Base-by-base conservation (phyloP, 2,888 invertebrate species). In the Furcula furcula region DNA sequence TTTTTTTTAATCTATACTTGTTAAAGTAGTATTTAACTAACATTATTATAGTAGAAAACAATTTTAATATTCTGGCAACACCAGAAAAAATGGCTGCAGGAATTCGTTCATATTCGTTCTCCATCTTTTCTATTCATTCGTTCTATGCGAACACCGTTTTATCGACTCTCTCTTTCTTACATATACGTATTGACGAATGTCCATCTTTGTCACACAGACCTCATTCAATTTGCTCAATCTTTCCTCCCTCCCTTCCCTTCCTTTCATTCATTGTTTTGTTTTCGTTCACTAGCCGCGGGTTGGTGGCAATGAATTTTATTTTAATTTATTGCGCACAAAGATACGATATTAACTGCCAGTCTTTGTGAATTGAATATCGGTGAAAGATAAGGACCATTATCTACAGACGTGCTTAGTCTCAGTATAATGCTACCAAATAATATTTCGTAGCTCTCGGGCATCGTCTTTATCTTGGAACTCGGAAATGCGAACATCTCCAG, bases 391-490 rank as follows among this genome's bases (percentile, higher is more conserved):
- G 28, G 50, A 46, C 41, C 23, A 28, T 45, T 53, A 46, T 45
- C 31, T 36, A 50, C 65, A 63, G 71, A 71, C 79, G 85, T 80
- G 73, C 90, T 90, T 89, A 88, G 86, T 90, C 89, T 90, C 90
- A 89, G 90, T 78, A 90, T 69, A n/a, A n/a, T n/a, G n/a, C n/a
- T n/a, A n/a, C n/a, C n/a, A n/a, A n/a, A 91, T 90, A 89, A 91
- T 91, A 90, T 83, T 90, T 87, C 80, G 87, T 79, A 71, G 59
- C 57, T 56, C 55, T 51, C 39, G 38, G 47, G 55, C 61, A 7
- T 3, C 23, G 13, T 59, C 42, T 61, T 70, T 73, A 76, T 72
- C 76, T 70, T 58, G 38, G 50, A 69, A 74, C 68, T 72, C 61
- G 42, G 58, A 70, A 77, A 71, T 69, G 66, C 65, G 58, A 65